phyloP scores from a whole-genome alignment of 2,797 vertebrate species.

The Gorsachius magnificus region DNA sequence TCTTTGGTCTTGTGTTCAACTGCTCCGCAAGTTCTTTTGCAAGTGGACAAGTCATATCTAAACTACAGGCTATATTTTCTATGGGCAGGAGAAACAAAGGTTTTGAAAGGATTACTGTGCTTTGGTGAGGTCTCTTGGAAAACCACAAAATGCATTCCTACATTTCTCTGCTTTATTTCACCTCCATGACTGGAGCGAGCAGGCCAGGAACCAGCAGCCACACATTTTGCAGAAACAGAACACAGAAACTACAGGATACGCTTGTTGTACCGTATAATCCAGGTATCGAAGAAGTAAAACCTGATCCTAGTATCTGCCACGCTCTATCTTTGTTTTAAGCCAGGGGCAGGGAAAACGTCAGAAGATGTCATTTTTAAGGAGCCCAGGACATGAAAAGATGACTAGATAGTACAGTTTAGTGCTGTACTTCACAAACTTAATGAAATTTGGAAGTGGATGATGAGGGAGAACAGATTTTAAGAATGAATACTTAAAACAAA shows the following conservation, averaged over 20 bases:
- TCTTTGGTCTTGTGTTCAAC: neutral
- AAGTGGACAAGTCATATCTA: conserved; percentile 11
- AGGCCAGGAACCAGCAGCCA: neutral
- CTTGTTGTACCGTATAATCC: neutral
- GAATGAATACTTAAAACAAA: neutral
- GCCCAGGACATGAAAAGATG: neutral
- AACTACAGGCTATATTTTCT: conserved; percentile 16
- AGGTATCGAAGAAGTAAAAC: conserved; percentile 26
- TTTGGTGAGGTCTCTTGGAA: conserved; percentile 38
- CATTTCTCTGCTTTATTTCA: conserved; percentile 55
- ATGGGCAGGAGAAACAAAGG: conserved; percentile 7
- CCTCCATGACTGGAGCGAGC: neutral
- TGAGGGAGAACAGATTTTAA: neutral
- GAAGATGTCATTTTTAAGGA: neutral
- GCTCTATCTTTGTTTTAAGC: neutral
- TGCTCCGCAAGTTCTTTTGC: neutral
- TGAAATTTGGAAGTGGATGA: neutral
- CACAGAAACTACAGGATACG: neutral
- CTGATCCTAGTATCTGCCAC: neutral
- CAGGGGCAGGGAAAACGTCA: neutral
- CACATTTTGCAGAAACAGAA: neutral
- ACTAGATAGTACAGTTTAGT: neutral
- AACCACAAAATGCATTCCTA: conserved; percentile 32
- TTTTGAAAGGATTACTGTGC: conserved; percentile 42
- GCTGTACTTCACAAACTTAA: neutral